phyloP scores from a whole-genome alignment of 2,113 vertebrate genomes.

The Mesocricetus auratus region DNA sequence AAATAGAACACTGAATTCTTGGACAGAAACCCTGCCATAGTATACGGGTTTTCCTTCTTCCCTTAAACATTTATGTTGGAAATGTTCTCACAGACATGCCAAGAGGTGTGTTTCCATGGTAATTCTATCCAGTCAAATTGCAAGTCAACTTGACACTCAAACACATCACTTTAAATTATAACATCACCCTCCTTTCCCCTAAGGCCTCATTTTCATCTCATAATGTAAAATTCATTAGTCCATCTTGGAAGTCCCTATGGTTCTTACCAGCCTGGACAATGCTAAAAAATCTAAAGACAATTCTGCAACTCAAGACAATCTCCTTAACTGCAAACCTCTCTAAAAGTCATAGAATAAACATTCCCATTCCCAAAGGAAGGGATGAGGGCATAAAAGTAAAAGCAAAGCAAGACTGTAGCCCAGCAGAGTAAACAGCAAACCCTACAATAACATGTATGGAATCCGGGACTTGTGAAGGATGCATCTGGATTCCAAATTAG shows the following conservation, averaged over 20 bases:
- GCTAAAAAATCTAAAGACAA: not conserved
- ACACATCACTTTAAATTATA: not conserved
- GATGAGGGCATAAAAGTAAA: not conserved
- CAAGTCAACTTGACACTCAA: not conserved
- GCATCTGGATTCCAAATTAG: not conserved
- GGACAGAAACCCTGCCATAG: not conserved
- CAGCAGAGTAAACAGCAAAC: not conserved
- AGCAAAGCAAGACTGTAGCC: not conserved
- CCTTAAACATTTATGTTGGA: not conserved
- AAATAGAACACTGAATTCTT: slow-evolving; percentile 1
- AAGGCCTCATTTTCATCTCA: not conserved
- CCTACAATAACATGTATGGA: not conserved
- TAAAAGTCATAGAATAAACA: not conserved
- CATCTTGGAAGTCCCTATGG: not conserved
- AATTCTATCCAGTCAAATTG: not conserved
- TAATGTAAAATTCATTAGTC: not conserved
- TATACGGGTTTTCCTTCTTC: not conserved
- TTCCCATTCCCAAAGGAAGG: not conserved
- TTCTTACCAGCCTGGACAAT: not conserved
- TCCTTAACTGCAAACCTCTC: not conserved
- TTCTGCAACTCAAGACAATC: not conserved
- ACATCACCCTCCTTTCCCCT: not conserved
- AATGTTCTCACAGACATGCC: not conserved
- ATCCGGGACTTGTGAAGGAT: not conserved
- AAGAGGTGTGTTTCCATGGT: not conserved